Evolutionary conservation across 2,888 invertebrate genomes (phyloP).

Genomic region (Dyspetes luteomarginatus): DNA sequence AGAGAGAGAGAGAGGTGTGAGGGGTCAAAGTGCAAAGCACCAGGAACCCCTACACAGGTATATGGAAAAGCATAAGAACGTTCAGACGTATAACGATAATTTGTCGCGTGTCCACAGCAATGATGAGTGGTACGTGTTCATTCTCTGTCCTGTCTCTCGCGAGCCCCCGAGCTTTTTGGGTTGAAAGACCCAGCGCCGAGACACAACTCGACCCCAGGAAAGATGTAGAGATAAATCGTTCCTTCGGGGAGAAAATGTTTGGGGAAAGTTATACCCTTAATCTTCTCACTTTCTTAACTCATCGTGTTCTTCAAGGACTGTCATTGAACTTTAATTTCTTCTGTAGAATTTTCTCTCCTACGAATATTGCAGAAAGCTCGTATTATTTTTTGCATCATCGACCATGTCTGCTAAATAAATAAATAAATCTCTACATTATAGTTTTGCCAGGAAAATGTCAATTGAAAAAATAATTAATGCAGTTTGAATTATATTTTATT

Average conservation of each 20-base stretch:
- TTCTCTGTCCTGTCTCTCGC: not conserved
- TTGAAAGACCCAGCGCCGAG: not conserved
- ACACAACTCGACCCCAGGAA: not conserved
- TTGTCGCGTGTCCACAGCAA: slow-evolving; percentile 17
- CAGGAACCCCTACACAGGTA: not conserved
- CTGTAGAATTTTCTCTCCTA: no score
- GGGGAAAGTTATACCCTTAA: not conserved
- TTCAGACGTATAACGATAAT: slow-evolving; percentile 30
- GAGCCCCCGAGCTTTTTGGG: not conserved
- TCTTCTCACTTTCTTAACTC: no score
- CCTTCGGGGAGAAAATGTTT: not conserved
- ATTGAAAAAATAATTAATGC: no score
- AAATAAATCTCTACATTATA: no score
- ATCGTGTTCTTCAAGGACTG: no score
- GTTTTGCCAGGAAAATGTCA: no score
- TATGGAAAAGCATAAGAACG: not conserved
- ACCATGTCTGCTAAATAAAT: no score
- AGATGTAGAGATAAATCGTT: no score
- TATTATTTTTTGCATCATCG: no score
- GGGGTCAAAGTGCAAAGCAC: not conserved
- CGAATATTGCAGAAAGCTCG: no score
- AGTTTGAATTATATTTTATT: no score
- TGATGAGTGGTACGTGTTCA: slow-evolving; percentile 19
- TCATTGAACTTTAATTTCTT: no score
- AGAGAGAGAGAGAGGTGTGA: not conserved